A percentile compares a stretch with the other conserved stretches of the same genome.
Evolutionary conservation across 2,888 invertebrate species (phyloP).

Genomic region (Eristalinus aeneus): DNA sequence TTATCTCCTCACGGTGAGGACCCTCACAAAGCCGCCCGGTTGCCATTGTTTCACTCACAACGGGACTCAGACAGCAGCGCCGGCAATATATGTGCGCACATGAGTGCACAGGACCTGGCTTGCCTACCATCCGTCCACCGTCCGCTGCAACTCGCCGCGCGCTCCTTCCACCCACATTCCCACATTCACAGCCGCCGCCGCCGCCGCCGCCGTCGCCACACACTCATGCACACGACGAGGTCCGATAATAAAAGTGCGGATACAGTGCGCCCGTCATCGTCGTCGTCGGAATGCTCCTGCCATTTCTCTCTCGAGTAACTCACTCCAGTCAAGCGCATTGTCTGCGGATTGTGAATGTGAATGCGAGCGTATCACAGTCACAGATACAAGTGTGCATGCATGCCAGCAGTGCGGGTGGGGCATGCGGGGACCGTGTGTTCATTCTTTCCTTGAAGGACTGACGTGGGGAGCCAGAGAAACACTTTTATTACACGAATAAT

Average conservation of each 20-base stretch:
- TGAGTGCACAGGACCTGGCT: conserved; percentile 49
- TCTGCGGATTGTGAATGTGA: conserved; percentile 38
- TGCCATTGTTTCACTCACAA: conserved; percentile 57
- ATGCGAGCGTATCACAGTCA: not conserved
- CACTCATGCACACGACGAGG: not conserved
- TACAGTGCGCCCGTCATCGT: conserved; percentile 51
- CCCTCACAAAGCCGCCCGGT: conserved; percentile 58
- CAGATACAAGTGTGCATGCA: conserved; percentile 1
- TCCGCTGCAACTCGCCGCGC: no score
- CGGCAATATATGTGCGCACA: conserved; percentile 53
- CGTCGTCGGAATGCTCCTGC: conserved; percentile 17
- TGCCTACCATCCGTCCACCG: conserved; percentile 29
- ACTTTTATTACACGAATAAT: conserved; percentile 66
- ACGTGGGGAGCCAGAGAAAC: conserved; percentile 40
- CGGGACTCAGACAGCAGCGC: conserved; percentile 36
- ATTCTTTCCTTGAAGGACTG: conserved; percentile 8
- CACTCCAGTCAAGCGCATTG: conserved; percentile 66
- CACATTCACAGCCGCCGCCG: not conserved
- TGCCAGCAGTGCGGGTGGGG: not conserved
- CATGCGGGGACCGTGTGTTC: conserved; percentile 52
- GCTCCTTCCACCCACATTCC: not conserved
- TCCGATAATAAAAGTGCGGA: conserved; percentile 66
- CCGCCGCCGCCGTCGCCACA: not conserved
- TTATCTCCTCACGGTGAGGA: conserved; percentile 46
- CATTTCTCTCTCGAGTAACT: conserved; percentile 39